Evolutionary conservation across 2,888 invertebrate species (phyloP).

Genomic region (Dolichopus griseipennis): DNA sequence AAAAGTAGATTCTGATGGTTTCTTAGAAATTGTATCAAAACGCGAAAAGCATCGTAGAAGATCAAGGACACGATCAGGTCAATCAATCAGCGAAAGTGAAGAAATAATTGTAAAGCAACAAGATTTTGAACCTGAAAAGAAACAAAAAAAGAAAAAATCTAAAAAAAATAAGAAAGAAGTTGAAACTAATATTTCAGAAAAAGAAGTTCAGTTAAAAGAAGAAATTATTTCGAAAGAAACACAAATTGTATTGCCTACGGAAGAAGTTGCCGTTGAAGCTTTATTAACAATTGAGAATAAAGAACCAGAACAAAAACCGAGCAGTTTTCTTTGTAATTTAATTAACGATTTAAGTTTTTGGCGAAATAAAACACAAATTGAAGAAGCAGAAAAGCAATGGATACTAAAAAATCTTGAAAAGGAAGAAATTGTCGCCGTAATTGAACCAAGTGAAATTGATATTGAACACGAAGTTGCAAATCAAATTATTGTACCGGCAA

Average conservation of each 20-base stretch:
- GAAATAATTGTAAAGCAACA: constrained; percentile 30
- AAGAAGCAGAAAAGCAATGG: no score
- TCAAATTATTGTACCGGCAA: no score
- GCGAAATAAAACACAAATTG: no score
- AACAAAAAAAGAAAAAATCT: constrained; percentile 39
- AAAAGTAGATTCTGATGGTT: constrained; percentile 42
- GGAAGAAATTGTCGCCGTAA: no score
- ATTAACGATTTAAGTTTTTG: no score
- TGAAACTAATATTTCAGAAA: no score
- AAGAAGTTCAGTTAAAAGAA: not conserved
- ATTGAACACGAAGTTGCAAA: no score
- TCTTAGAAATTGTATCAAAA: constrained; percentile 45
- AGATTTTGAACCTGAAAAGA: constrained; percentile 44
- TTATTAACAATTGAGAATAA: not conserved
- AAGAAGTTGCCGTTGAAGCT: constrained; percentile 8
- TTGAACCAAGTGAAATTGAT: no score
- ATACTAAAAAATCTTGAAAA: no score
- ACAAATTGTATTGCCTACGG: not conserved
- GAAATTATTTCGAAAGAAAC: not conserved
- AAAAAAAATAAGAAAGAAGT: constrained; percentile 23
- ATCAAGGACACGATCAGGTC: constrained; percentile 48
- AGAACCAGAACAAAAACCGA: not conserved
- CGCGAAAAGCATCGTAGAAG: constrained; percentile 44
- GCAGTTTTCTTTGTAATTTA: no score
- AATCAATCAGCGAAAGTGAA: constrained; percentile 32